These are phyloP conservation scores for Tokudaia muenninki DNA, from an alignment of 2,797 vertebrate species.

Conservation along the genomic window DNA sequence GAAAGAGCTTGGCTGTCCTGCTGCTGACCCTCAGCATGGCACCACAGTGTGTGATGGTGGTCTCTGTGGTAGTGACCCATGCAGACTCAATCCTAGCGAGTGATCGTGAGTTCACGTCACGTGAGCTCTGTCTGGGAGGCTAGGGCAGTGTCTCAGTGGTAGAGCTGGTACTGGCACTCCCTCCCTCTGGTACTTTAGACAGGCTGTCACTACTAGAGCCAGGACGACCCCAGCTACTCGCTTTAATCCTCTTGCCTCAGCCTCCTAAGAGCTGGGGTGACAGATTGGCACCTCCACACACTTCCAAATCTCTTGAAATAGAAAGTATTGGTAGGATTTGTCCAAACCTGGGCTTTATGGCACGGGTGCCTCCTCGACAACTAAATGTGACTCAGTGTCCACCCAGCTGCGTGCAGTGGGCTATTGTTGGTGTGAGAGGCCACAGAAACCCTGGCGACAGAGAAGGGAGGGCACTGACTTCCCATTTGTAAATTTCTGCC, in stretches of 20 bases:
- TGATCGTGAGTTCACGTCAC: fast-evolving
- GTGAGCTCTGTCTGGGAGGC: neutral
- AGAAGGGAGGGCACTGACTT: neutral
- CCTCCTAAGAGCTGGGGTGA: neutral
- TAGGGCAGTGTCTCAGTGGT: neutral
- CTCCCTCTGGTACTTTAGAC: neutral
- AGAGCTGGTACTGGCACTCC: neutral
- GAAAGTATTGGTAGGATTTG: neutral
- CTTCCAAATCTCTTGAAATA: neutral
- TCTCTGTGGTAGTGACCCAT: neutral
- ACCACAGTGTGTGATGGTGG: neutral
- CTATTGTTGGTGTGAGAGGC: neutral
- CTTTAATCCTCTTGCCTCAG: neutral
- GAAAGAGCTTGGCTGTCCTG: neutral
- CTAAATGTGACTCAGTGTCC: neutral
- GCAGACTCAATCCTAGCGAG: neutral
- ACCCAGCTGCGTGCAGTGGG: neutral
- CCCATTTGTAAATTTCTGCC: neutral
- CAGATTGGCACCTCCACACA: neutral
- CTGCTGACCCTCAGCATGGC: neutral
- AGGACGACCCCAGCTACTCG: neutral
- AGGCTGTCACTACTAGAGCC: neutral
- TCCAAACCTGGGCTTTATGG: neutral
- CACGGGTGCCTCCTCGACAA: neutral
- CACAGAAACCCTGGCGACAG: neutral